phyloP scores from a whole-genome alignment of 2,888 invertebrate genomes.

The Drosophila neutralis region DNA sequence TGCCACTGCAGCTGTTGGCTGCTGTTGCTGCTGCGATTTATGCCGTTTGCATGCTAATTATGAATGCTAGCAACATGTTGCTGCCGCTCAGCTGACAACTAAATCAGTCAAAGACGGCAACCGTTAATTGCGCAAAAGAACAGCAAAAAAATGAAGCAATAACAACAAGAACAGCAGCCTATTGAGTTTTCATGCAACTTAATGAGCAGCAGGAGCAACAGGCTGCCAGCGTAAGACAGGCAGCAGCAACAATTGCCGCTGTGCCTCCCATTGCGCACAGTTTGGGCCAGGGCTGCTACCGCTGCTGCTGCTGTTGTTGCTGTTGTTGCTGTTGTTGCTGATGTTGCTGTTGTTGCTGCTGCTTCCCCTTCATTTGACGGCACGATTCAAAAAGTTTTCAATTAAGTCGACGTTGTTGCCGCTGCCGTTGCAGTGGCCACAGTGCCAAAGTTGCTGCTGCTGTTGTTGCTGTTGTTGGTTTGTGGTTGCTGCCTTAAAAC shows the following conservation, averaged over 20 bases:
- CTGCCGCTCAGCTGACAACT: conserved; percentile 70
- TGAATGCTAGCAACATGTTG: conserved; percentile 66
- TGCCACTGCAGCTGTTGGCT: conserved; percentile 26
- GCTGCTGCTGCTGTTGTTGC: conserved; percentile 5
- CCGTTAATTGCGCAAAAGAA: conserved; percentile 54
- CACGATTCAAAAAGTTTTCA: conserved; percentile 71
- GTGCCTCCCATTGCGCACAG: conserved; percentile 74
- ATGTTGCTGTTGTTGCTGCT: not conserved
- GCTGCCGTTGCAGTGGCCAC: conserved; percentile 32
- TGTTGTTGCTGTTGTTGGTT: conserved; percentile 18
- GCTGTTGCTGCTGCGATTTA: conserved; percentile 63
- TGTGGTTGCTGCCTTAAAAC: conserved; percentile 51
- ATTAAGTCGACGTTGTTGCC: conserved; percentile 64
- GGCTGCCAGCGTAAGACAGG: conserved; percentile 56
- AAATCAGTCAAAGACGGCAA: conserved; percentile 72
- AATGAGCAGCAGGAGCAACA: conserved; percentile 70
- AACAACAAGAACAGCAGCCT: conserved; percentile 30
- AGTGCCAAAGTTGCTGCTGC: conserved; percentile 33
- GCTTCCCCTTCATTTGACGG: conserved; percentile 50
- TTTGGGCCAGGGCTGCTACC: conserved; percentile 47
- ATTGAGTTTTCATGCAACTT: conserved; percentile 78
- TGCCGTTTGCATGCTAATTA: conserved; percentile 79
- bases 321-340: not conserved
- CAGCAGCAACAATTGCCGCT: conserved; percentile 54
- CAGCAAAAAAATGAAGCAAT: conserved; percentile 7